Conservation (phyloP, 2,113 vertebrate species). For the Rattus rattus region DNA sequence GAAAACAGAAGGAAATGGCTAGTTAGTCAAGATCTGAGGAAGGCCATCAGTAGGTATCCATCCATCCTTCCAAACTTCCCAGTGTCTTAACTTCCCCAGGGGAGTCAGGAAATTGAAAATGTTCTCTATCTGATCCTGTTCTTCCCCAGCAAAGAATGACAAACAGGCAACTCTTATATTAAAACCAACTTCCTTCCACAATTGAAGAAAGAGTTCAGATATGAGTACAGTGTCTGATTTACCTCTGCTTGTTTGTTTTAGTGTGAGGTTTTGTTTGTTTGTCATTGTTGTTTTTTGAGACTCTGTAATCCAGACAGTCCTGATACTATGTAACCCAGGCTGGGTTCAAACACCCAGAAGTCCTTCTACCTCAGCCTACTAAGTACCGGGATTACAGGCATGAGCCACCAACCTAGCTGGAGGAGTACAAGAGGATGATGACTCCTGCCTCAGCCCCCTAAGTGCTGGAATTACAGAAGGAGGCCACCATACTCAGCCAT, state of each 20-base stretch:
- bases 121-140: not conserved
- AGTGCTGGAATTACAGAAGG: not conserved
- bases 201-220: not conserved
- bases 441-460: not conserved
- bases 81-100: not conserved
- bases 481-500: not conserved
- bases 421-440: not conserved
- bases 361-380: not conserved
- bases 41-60: conserved; percentile 9
- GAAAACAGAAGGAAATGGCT: conserved; percentile 46
- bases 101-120: conserved; percentile 11
- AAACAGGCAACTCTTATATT: not conserved
- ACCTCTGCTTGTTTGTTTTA: not conserved
- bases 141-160: conserved; percentile 32
- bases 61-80: not conserved
- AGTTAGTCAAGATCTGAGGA: conserved; percentile 24
- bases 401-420: not conserved
- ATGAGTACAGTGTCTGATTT: not conserved
- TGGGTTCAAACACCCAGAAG: not conserved
- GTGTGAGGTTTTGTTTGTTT: not conserved
- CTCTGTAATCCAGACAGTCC: not conserved
- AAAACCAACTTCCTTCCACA: conserved; percentile 51
- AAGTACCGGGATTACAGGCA: not conserved
- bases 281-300: not conserved
- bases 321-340: not conserved